A percentile compares a stretch with the other conserved stretches of the same genome.
Conservation (phyloP, 1,140 invertebrate species). For the Pectinophora gossypiella region DNA sequence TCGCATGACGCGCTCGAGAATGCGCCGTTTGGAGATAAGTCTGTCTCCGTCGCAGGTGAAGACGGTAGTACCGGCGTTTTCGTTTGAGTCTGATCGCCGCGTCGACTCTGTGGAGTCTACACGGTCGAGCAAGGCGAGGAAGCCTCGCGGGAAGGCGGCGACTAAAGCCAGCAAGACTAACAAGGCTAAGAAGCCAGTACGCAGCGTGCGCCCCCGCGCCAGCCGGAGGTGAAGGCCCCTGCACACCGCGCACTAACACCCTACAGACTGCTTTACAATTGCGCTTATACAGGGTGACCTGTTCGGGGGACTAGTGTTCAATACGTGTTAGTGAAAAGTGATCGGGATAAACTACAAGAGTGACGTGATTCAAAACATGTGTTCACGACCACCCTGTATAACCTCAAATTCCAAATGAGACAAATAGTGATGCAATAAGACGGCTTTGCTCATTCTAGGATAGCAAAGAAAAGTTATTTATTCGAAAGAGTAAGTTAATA, state of each 20-base stretch:
- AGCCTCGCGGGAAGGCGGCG: constrained; percentile 29
- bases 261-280: too few species aligned
- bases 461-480: constrained; percentile 53
- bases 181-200: constrained; percentile 37
- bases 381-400: constrained; percentile 1
- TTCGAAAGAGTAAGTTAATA: constrained; percentile 29
- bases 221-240: constrained; percentile 45
- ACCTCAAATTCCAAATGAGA: constrained; percentile 48
- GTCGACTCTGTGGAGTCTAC: constrained; percentile 45
- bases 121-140: constrained; percentile 26
- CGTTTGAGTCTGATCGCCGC: constrained; percentile 48
- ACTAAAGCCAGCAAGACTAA: constrained; percentile 7
- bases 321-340: too few species aligned
- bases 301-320: too few species aligned
- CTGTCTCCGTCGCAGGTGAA: constrained; percentile 52
- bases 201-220: constrained; percentile 32
- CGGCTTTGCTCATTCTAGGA: constrained; percentile 58
- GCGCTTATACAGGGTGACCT: too few species aligned
- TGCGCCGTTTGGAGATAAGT: constrained; percentile 47
- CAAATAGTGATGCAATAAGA: constrained; percentile 50
- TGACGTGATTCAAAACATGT: not conserved
- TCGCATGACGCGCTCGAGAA: constrained; percentile 52
- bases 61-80: constrained; percentile 38
- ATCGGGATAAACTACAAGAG: too few species aligned
- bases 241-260: too few species aligned